Percentiles rank a stretch among this genome's conserved stretches.
These are phyloP conservation scores for Onychostruthus taczanowskii DNA, from an alignment of 2,113 vertebrate genomes.

Conservation along the genomic window DNA sequence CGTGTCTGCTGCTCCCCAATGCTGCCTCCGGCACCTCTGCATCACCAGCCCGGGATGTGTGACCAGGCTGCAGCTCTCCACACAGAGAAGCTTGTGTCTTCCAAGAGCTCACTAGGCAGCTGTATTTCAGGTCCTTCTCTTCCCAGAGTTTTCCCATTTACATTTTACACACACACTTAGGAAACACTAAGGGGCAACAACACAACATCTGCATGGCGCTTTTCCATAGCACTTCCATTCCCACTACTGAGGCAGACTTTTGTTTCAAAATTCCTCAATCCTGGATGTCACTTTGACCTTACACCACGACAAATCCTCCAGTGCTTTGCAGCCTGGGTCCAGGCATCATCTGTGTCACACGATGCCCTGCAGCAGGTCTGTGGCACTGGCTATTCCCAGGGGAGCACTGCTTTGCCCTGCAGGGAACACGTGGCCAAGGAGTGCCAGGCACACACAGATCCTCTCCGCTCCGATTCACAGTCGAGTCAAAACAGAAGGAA, in stretches of 20 bases:
- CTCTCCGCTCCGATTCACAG: neutral
- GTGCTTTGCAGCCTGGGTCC: neutral
- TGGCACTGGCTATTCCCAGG: fast-evolving
- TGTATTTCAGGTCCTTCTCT: neutral
- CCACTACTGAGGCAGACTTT: fast-evolving
- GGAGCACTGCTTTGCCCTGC: fast-evolving
- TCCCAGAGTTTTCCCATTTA: neutral
- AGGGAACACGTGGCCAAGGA: fast-evolving
- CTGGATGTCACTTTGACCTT: neutral
- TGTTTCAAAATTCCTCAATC: neutral
- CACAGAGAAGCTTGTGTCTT: neutral
- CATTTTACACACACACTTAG: neutral
- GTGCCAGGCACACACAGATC: neutral
- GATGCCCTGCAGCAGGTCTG: fast-evolving
- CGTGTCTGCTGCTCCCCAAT: neutral
- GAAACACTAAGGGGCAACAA: neutral
- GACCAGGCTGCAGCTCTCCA: neutral
- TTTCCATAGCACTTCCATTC: neutral
- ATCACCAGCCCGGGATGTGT: fast-evolving
- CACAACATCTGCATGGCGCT: neutral
- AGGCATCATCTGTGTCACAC: no score
- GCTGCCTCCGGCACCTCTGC: neutral
- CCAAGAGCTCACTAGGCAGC: neutral
- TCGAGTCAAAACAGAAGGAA: neutral
- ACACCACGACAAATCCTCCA: neutral